Evolutionary conservation across 2,797 vertebrate species (phyloP), one percentile per base, ranked within the genome.

Genomic region (Crocidura indochinensis): DNA sequence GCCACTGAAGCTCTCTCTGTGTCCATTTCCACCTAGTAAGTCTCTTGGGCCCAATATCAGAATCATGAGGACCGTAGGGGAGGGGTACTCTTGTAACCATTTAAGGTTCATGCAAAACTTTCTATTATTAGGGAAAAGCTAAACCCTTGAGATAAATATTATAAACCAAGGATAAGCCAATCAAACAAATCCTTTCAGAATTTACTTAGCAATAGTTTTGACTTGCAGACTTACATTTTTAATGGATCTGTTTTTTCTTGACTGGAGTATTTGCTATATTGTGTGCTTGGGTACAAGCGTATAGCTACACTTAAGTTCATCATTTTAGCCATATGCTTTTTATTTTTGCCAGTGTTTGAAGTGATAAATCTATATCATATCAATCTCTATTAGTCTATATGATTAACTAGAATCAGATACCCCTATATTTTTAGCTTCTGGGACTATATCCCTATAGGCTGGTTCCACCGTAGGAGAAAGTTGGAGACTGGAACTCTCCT

Each of bases 1-100:
- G 56, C 56, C 51, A 19, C 15, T 20, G 56, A 60, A 60, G 56
- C 3, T 20, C 56, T 19, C 90, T 79, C 94, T 93, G 56, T 6
- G 1, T n/a, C 94, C 87, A 90, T 53, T 84, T 67, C 79, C 74
- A 60, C 82, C 92, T 94, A 94, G 91, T 91, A 95, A 97, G 90
- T 80, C 90, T 90, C 83, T 84, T 88, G 88, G 97, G 92, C 76
- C 76, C 53, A 60, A 26, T 89, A 46, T 88, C 94, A 75, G 94
- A 95, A 93, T 96, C 90, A 89, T 85, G 94, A 77, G 65, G 79
- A 19, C 9, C 2, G 9, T 17, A 8, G 19, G 56, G 56, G 56
- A 60, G 26, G 62, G 24, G 89, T 73, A 75, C 85, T 90, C 91
- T 81, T 87, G 90, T 88, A 88, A 73, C 83, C 69, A 60, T 82